Base-by-base conservation (phyloP, 2,113 vertebrate species). In the Phylloscopus trochilus region DNA sequence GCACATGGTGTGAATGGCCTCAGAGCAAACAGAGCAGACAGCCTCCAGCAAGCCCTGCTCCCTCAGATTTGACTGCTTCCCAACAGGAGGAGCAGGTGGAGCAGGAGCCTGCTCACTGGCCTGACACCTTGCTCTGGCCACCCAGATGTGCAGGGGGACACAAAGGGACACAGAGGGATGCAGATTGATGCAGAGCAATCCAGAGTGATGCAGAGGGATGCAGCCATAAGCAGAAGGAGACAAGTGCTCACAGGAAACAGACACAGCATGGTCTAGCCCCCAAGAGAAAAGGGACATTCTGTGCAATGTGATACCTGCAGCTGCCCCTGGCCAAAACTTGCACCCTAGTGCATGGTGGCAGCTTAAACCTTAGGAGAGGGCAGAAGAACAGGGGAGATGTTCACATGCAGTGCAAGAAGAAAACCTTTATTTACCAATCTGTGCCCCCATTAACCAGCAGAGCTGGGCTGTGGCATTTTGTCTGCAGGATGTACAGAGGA, bases 81-180 rank as follows among this genome's bases (percentile, higher is more conserved):
- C 62, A 43, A 0, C 0, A 0, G 9, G 7, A 20, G 33, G 5
- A 85, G 22, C 26, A 67, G n/a, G 37, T 11, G 15, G 15, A 85
- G 18, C 0, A 0, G 26, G 16, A 85, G 24, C 17, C 28, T 88
- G 47, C 35, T 85, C 2, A 0, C 66, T n/a, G 22, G 28, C 11
- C 47, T 10, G 9, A 15, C 51, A 62, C 31, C 20, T 93, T 8
- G 1, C n/a, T 84, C n/a, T 74, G 31, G 13, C 46, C 52, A 72
- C 28, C 13, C 51, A 62, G 51, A 58, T 4, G 8, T 37, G 17
- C 47, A n/a, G 15, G 8, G 43, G 11, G 22, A 39, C n/a, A 49
- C 35, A 62, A 26, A 30, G 9, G 26, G n/a, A 33, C 33, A 27
- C 51, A 74, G 39, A 62, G 13, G 4, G 18, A 58, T 46, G 22